Evolutionary conservation across 2,113 vertebrate genomes (phyloP), one percentile per base, ranked within the genome.

Genomic region (Sinocyclocheilus anophthalmus): DNA sequence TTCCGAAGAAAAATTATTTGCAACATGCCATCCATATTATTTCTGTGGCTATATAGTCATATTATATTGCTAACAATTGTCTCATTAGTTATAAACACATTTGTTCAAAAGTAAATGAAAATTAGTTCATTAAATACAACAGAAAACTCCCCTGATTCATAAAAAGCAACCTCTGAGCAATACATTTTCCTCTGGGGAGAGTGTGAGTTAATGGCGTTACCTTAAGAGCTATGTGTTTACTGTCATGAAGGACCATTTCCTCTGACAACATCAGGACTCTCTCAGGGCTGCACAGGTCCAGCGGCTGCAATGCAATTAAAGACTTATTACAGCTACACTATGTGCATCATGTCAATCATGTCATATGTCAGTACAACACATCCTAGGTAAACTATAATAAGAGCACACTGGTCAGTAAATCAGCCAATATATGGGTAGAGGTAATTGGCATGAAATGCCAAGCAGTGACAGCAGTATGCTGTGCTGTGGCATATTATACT

Each of bases 271-370:
- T 90, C 83, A 98, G 94, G 3, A 95, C 96, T 92, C 97, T 93
- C 82, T 95, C 96, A 0, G 95, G 94, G 87, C 96, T 97, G 92
- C 97, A 97, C 75, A 98, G 95, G 87, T 99, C 96, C 79, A 98
- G 88, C 14, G 97, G 97, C 97, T 98, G 76, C 1, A 77, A 76
- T 14, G 24, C 75, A 79, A 37, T 80, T 24, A 85, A 57, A 83
- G 42, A 61, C 22, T 57, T 5, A 26, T 84, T 53, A 73, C 10
- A 83, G 10, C 20, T 22, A 42, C n/a, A 73, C 33, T 39, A 39
- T 59, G 30, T 59, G 53, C 20, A 59, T 79, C 75, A 76, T 30
- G 48, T 53, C 14, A 53, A 14, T 76, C 75, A 76, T 53, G 48
- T 53, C 3, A 53, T 24, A 30, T n/a, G 1, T 18, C 45, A 24